Evolutionary conservation across 2,113 vertebrate genomes (phyloP).

Genomic region (Lethenteron reissneri): DNA sequence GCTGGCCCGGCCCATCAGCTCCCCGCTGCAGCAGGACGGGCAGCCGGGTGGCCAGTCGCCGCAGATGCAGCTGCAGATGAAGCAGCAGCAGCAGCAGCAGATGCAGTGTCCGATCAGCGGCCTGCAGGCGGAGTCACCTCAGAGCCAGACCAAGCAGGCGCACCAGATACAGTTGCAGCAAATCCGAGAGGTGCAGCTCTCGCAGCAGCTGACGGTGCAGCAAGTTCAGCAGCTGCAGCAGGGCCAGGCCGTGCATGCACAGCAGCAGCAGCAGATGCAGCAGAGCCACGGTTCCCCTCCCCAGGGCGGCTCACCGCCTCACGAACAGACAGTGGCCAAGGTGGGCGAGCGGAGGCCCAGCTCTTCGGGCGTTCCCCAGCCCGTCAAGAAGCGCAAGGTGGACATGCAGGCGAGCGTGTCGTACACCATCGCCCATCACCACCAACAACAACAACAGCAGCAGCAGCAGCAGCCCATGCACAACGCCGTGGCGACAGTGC

Average conservation of each 20-base stretch:
- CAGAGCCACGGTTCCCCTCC: slow-evolving; percentile 68
- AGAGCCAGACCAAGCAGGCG: slow-evolving; percentile 53
- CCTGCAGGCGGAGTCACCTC: slow-evolving; percentile 50
- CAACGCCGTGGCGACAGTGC: slow-evolving; percentile 56
- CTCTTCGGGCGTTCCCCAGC: slow-evolving; percentile 65
- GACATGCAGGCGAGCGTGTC: slow-evolving; percentile 87
- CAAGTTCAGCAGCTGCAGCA: slow-evolving; percentile 73
- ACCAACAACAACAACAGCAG: too few species aligned
- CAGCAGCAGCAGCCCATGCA: slow-evolving; percentile 33
- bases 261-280: slow-evolving; percentile 90
- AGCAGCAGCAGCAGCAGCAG: slow-evolving; percentile 32
- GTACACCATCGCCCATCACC: slow-evolving; percentile 41
- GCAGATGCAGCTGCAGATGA: slow-evolving; percentile 1
- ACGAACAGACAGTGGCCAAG: neutral
- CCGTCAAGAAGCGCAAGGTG: slow-evolving; percentile 94
- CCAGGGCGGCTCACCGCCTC: slow-evolving; percentile 12
- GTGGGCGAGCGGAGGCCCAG: slow-evolving; percentile 39
- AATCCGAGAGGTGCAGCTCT: slow-evolving; percentile 58
- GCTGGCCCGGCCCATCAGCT: slow-evolving; percentile 81
- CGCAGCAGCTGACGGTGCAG: slow-evolving; percentile 45
- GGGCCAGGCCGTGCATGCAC: slow-evolving; percentile 78
- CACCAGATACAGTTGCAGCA: slow-evolving; percentile 65
- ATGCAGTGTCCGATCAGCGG: slow-evolving; percentile 26
- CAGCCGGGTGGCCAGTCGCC: neutral
- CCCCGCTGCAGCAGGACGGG: slow-evolving; percentile 26